Conservation (phyloP, 2,113 vertebrate genomes). For the Aspidoscelis tigris region DNA sequence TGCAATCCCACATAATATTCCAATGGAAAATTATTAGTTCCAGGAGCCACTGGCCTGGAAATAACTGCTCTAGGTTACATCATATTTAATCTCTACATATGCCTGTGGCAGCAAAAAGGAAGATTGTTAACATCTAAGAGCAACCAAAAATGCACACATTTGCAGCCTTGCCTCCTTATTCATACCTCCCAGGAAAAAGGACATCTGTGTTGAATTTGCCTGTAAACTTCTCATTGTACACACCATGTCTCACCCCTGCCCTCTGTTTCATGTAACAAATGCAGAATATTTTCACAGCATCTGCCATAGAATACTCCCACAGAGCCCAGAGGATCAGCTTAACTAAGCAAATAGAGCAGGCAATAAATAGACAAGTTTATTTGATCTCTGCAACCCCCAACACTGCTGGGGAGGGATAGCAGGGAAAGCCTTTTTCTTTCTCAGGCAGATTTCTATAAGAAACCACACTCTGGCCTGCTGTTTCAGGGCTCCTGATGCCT, state of each 20-base stretch:
- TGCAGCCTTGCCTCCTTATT: neutral
- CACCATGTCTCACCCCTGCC: slow-evolving; percentile 18
- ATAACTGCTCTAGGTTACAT: neutral
- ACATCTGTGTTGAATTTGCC: neutral
- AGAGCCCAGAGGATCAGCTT: slow-evolving; percentile 26
- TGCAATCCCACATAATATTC: neutral
- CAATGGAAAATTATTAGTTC: neutral
- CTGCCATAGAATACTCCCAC: slow-evolving; percentile 16
- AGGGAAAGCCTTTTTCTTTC: slow-evolving; percentile 28
- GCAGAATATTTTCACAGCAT: slow-evolving; percentile 63
- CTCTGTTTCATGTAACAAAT: slow-evolving; percentile 50
- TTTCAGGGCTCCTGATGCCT: no score
- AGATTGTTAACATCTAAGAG: rapidly evolving
- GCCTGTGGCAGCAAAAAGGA: neutral
- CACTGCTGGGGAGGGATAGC: neutral
- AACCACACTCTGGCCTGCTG: neutral
- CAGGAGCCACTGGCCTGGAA: neutral
- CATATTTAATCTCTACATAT: neutral
- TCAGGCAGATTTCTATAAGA: neutral
- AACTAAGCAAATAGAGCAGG: neutral
- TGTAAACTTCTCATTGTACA: slow-evolving; percentile 13
- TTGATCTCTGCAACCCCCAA: neutral
- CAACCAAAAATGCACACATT: neutral
- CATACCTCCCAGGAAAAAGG: neutral
- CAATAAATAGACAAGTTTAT: neutral